phyloP scores from a whole-genome alignment of 2,888 invertebrate species.

The Stenichneumon culpator region DNA sequence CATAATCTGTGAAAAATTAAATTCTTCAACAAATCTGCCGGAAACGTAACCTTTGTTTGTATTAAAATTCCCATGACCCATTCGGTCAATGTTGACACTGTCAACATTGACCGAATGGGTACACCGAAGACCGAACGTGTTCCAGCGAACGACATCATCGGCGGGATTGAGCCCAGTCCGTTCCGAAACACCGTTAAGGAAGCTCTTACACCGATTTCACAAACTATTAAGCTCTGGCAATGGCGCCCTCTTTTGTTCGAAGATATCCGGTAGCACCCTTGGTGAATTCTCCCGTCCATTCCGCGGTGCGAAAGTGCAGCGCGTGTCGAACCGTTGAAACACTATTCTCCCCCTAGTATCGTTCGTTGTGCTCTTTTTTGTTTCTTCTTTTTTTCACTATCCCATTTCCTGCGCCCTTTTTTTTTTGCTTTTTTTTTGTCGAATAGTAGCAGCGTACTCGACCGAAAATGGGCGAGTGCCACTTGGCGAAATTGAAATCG shows the following conservation, averaged over 20 bases:
- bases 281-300: slow-evolving; percentile 7
- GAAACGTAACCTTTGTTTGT: too few species aligned
- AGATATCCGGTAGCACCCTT: slow-evolving; percentile 34
- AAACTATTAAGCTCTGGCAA: slow-evolving; percentile 36
- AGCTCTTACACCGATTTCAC: slow-evolving; percentile 35
- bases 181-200: not conserved
- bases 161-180: not conserved
- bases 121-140: not conserved
- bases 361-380: slow-evolving; percentile 26
- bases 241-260: slow-evolving; percentile 22
- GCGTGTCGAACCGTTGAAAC: slow-evolving; percentile 40
- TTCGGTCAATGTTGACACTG: too few species aligned
- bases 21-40: too few species aligned
- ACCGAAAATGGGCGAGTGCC: slow-evolving; percentile 67
- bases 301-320: slow-evolving; percentile 7
- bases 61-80: too few species aligned
- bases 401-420: slow-evolving; percentile 34
- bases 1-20: too few species aligned
- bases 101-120: not conserved
- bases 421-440: slow-evolving; percentile 58
- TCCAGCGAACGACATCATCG: not conserved
- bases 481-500: slow-evolving; percentile 72
- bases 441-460: slow-evolving; percentile 61
- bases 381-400: slow-evolving; percentile 35
- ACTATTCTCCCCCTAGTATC: slow-evolving; percentile 24